Conservation (phyloP, 2,888 invertebrate genomes). For the Cylindroiulus punctatus region DNA sequence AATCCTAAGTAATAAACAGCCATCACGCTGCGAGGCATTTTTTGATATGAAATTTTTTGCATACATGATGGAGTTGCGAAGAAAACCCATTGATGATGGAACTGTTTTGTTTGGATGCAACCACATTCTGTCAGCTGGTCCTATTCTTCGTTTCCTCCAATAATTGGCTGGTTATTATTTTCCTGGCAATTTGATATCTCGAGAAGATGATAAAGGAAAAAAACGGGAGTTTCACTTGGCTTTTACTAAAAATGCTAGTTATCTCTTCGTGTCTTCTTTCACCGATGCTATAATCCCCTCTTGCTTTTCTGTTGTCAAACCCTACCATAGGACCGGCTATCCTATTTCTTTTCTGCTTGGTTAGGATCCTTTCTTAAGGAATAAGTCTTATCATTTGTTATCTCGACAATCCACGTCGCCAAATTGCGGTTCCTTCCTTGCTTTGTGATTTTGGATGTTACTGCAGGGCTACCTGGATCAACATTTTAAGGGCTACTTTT, state of each 20-base stretch:
- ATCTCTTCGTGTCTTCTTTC: neutral
- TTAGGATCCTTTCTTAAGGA: neutral
- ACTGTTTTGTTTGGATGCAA: no score
- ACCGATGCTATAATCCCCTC: neutral
- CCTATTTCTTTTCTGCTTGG: slow-evolving; percentile 25
- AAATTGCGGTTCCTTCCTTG: neutral
- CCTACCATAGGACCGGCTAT: neutral
- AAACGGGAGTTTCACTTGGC: slow-evolving; percentile 16
- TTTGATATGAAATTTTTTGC: neutral
- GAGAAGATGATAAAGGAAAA: neutral
- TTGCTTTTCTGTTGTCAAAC: neutral
- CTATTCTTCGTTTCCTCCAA: no score
- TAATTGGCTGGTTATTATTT: neutral
- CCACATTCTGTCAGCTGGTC: no score
- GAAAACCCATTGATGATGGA: neutral
- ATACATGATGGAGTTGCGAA: neutral
- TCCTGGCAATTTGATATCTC: neutral
- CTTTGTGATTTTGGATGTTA: neutral
- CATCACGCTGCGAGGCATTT: neutral
- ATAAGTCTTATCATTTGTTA: slow-evolving; percentile 33
- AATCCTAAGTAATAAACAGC: neutral
- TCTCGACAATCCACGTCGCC: slow-evolving; percentile 17
- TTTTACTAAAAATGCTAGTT: slow-evolving; percentile 40
- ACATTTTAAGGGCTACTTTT: neutral
- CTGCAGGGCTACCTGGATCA: neutral